Conservation (phyloP, 2,797 vertebrate genomes). For the Loris lydekkerianus region DNA sequence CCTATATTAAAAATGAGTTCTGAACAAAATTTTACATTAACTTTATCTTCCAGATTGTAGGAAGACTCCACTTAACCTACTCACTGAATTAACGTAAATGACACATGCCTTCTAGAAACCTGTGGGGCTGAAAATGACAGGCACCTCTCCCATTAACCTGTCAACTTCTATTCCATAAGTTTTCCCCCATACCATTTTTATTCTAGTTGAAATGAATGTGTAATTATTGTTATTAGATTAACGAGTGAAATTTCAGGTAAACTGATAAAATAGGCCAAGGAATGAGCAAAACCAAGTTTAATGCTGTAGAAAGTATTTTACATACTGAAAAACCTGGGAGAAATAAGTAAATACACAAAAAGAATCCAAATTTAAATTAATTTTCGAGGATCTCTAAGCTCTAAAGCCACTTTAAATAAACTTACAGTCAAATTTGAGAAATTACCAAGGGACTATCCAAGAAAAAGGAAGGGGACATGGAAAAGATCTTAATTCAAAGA, state of each 20-base stretch:
- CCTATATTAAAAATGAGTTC: background rate
- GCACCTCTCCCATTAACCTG: background rate
- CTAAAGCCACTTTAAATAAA: background rate
- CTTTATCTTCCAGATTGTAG: background rate
- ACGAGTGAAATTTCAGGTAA: background rate
- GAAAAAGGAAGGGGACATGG: background rate
- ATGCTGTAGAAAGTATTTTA: conserved; percentile 32
- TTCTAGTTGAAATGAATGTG: background rate
- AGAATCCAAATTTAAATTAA: background rate
- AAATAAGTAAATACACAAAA: background rate
- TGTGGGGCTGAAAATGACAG: fast-evolving
- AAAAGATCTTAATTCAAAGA: background rate
- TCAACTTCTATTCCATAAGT: background rate
- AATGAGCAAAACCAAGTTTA: background rate
- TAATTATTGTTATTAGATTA: background rate
- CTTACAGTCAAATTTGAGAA: background rate
- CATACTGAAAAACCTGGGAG: background rate
- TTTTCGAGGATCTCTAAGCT: background rate
- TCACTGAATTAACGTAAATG: background rate
- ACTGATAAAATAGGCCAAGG: background rate
- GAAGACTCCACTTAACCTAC: background rate
- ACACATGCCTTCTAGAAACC: background rate
- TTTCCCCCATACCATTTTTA: background rate
- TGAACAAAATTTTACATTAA: background rate
- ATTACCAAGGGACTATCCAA: background rate